Conservation (phyloP, 2,888 invertebrate genomes). For the Schrankia costaestrigalis region DNA sequence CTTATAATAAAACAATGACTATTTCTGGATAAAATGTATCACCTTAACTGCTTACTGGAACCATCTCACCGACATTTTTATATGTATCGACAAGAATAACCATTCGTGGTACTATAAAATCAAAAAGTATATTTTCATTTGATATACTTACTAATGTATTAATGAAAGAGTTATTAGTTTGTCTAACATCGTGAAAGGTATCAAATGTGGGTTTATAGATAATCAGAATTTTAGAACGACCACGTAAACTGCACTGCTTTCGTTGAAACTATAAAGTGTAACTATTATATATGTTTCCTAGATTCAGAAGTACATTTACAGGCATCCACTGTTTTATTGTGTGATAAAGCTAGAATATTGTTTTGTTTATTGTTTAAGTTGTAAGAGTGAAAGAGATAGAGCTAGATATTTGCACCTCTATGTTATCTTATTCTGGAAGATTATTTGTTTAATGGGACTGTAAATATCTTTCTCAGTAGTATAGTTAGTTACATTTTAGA, state of each 20-base stretch:
- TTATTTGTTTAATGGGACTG: no score
- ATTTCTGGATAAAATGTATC: no score
- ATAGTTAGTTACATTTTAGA: no score
- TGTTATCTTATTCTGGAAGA: no score
- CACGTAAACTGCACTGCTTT: conserved; percentile 36
- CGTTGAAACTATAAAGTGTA: conserved; percentile 56
- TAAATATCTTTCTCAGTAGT: no score
- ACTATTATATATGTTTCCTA: conserved; percentile 43
- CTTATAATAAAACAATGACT: no score
- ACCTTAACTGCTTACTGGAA: no score
- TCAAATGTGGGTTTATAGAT: conserved; percentile 65
- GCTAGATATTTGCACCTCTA: no score
- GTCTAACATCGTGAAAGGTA: conserved; percentile 33
- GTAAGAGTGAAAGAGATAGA: no score
- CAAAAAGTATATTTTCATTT: no score
- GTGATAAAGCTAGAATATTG: conserved; percentile 1
- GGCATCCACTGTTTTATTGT: conserved; percentile 7
- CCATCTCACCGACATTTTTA: no score
- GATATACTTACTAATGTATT: conserved; percentile 5
- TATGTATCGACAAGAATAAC: no score
- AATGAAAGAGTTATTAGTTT: conserved; percentile 21
- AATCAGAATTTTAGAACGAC: conserved; percentile 49
- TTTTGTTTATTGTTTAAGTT: background rate
- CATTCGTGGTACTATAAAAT: background rate
- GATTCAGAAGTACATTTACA: conserved; percentile 28